Conservation (phyloP, 2,113 vertebrate species). For the Nothobranchius kuhntae region DNA sequence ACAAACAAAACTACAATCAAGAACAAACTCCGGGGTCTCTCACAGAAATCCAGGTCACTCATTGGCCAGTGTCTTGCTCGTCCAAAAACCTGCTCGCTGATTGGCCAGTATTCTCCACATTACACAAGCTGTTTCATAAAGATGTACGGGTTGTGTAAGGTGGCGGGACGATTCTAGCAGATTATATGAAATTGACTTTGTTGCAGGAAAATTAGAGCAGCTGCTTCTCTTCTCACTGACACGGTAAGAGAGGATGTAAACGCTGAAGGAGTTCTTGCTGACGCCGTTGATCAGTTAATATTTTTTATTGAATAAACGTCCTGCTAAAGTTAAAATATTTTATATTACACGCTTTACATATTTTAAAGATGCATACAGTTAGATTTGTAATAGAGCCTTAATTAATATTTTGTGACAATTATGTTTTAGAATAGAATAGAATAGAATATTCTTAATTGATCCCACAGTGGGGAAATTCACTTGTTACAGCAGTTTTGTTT, state of each 20-base stretch:
- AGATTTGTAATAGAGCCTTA: neutral
- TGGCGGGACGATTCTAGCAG: neutral
- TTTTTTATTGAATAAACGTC: too few species aligned
- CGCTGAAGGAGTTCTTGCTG: neutral
- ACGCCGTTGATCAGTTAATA: neutral
- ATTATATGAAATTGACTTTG: neutral
- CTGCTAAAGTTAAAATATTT: too few species aligned
- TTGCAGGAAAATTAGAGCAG: neutral
- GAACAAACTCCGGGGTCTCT: conserved; percentile 1
- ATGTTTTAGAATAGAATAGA: too few species aligned
- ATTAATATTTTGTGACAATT: too few species aligned
- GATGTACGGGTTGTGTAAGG: conserved; percentile 54
- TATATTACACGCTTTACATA: too few species aligned
- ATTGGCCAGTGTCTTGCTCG: conserved; percentile 45
- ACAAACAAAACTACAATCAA: neutral
- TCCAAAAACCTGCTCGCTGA: conserved; percentile 22
- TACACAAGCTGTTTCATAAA: conserved; percentile 74
- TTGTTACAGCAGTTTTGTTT: too few species aligned
- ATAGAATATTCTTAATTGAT: too few species aligned
- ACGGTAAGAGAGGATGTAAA: conserved; percentile 35
- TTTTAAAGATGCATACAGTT: neutral
- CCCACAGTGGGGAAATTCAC: too few species aligned
- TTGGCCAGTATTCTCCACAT: conserved; percentile 54
- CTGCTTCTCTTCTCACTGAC: neutral
- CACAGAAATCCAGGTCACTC: neutral